Base-by-base conservation (phyloP, 1,140 invertebrate species). In the Diorhabda carinulata region DNA sequence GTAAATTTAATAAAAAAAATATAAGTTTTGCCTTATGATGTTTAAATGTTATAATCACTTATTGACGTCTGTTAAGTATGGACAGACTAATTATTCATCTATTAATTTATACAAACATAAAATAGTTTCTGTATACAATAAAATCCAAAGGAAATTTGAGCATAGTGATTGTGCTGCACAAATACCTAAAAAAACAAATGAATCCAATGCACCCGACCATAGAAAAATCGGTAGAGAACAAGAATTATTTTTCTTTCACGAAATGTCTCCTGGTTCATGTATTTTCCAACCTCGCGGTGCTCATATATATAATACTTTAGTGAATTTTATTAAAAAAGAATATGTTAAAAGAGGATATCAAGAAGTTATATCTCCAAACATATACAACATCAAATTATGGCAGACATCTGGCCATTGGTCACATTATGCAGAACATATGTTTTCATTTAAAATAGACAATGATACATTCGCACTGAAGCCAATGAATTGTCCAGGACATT, bases 401-500 rank as follows among this genome's bases (percentile, higher is more conserved):
- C 89, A 99, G 82, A 95, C 91, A 4, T 99, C 97, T 0, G 98
- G 98, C 0, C 98, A 99, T 82, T 99, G 97, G 97, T 89, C 95
- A 67, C 97, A 99, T 82, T 99, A 99, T 83, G 83, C 95, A 72
- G 95, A 97, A 9, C 97, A 97, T 76, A 98, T 98, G 95, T 99
- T 98, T 82, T 90, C 90, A 0, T 97, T 99, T 83, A 96, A 99
- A 69, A 88, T 96, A 1, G 98, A 99, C 80, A 98, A 98, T 80
- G 96, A 99, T 81, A 95, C 87, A n/a, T 99, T 92, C 84, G 97
- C 94, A 0, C 83, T 99, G 66, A 99, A 99, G 80, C 98, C 98
- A 0, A 99, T 99, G 98, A 99, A 99, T 81, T 99, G 98, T 80
- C 98, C 98, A 0, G 97, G 96, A 1, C 96, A 98, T 83, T 98